These are phyloP conservation scores for Trypoxylus dichotomus DNA, from an alignment of 1,140 invertebrate genomes.

Conservation along the genomic window DNA sequence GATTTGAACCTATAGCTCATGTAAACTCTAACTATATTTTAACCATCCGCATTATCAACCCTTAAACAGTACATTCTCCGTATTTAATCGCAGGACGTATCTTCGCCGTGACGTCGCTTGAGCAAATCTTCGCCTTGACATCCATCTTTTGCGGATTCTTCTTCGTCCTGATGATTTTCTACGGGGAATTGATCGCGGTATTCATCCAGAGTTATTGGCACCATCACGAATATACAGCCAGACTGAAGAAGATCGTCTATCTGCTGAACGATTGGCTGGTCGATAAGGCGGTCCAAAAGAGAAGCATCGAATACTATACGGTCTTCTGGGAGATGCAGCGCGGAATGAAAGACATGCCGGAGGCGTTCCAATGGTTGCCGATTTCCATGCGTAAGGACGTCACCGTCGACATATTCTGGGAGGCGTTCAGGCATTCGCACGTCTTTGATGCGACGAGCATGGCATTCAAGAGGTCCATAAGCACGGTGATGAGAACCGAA, in stretches of 20 bases:
- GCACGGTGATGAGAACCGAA: constrained; percentile 48
- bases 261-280: constrained; percentile 28
- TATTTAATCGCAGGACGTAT: constrained; percentile 3
- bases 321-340: constrained; percentile 24
- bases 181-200: background rate
- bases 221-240: background rate
- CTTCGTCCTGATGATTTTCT: constrained; percentile 16
- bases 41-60: too few species aligned
- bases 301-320: constrained; percentile 24
- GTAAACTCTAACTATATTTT: too few species aligned
- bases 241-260: background rate
- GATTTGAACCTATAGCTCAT: too few species aligned
- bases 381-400: constrained; percentile 25
- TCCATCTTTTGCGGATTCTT: constrained; percentile 11
- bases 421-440: constrained; percentile 45
- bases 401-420: constrained; percentile 30
- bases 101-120: background rate
- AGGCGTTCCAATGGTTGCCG: constrained; percentile 11
- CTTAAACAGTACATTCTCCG: background rate
- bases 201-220: background rate
- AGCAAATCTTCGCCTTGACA: background rate
- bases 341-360: constrained; percentile 23
- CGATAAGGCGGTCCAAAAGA: constrained; percentile 6
- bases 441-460: background rate
- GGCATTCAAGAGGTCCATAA: constrained; percentile 29